These are phyloP conservation scores for Agraylea sexmaculata DNA, from an alignment of 1,140 invertebrate species.

Conservation along the genomic window DNA sequence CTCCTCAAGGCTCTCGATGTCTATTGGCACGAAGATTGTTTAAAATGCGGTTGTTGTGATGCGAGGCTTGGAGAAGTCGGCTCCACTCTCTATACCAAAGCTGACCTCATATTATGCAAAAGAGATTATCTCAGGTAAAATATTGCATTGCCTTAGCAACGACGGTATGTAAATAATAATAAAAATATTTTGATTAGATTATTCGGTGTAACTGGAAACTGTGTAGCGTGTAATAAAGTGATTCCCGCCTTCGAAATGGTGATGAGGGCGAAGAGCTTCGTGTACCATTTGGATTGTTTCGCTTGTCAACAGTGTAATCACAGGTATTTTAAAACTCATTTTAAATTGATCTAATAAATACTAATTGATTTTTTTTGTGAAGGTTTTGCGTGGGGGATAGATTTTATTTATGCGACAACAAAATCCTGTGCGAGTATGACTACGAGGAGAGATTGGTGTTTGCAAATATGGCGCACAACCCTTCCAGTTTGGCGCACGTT, in stretches of 20 bases:
- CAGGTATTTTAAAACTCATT: constrained; percentile 49
- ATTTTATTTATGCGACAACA: constrained; percentile 87
- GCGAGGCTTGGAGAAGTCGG: constrained; percentile 86
- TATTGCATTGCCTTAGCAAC: background rate
- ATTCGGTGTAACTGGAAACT: constrained; percentile 86
- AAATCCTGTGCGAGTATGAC: constrained; percentile 88
- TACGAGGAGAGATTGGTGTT: constrained; percentile 85
- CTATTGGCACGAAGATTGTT: constrained; percentile 90
- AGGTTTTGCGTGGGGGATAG: constrained; percentile 92
- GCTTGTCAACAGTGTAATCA: constrained; percentile 94
- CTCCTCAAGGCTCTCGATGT: constrained; percentile 71
- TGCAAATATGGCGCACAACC: constrained; percentile 79
- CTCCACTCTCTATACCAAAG: constrained; percentile 83
- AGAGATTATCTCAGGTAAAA: constrained; percentile 81
- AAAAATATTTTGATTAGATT: constrained; percentile 46
- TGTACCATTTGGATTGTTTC: constrained; percentile 93
- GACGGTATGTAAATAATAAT: background rate
- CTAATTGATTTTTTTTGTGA: constrained; percentile 27
- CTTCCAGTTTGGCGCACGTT: constrained; percentile 73
- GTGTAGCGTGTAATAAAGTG: constrained; percentile 83
- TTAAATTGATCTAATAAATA: constrained; percentile 8
- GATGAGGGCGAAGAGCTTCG: constrained; percentile 87
- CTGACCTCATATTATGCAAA: constrained; percentile 85
- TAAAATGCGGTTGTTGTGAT: constrained; percentile 88
- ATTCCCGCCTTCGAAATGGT: constrained; percentile 97